Percentiles rank a stretch among this genome's conserved stretches.
phyloP scores from a whole-genome alignment of 2,797 vertebrate species.

The Ctenochaetus hawaiiensis region DNA sequence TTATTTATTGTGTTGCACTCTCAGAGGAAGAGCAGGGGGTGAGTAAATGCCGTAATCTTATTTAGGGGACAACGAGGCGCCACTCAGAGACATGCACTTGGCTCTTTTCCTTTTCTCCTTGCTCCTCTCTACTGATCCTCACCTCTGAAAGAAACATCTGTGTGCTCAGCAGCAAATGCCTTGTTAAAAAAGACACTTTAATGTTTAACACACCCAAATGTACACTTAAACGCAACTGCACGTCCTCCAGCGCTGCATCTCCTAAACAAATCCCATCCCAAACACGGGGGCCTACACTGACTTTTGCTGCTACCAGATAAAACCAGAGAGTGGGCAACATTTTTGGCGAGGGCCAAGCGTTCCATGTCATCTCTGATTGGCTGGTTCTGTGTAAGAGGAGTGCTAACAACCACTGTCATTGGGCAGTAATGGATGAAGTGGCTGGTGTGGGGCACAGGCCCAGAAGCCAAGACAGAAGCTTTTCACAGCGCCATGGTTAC shows the following conservation, averaged over 20 bases:
- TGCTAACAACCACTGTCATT: slow-evolving; percentile 55
- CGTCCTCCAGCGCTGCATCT: slow-evolving; percentile 27
- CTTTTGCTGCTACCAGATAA: slow-evolving; percentile 65
- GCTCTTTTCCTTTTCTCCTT: slow-evolving; percentile 56
- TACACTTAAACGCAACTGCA: slow-evolving; percentile 25
- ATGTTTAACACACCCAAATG: slow-evolving; percentile 38
- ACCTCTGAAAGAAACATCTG: slow-evolving; percentile 79
- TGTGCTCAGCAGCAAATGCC: slow-evolving; percentile 49
- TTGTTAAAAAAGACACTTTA: slow-evolving; percentile 54
- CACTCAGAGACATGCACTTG: slow-evolving; percentile 71
- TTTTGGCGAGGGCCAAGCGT: slow-evolving; percentile 33
- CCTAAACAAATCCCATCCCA: slow-evolving; percentile 55
- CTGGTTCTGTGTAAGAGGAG: slow-evolving; percentile 48
- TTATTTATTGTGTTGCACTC: slow-evolving; percentile 69
- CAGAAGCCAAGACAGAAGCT: slow-evolving; percentile 63
- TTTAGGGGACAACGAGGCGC: slow-evolving; percentile 70
- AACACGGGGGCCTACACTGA: slow-evolving; percentile 51
- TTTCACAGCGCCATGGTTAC: slow-evolving; percentile 83
- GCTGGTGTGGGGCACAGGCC: slow-evolving; percentile 69
- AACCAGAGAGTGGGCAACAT: slow-evolving; percentile 57
- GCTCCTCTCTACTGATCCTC: slow-evolving; percentile 58
- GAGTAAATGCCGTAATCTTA: slow-evolving; percentile 73
- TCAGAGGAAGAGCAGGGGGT: slow-evolving; percentile 64
- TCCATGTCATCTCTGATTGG: slow-evolving; percentile 54
- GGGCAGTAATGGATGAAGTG: slow-evolving; percentile 74